These are phyloP conservation scores for Malacosoma neustria DNA, from an alignment of 2,888 invertebrate genomes.

Conservation along the genomic window DNA sequence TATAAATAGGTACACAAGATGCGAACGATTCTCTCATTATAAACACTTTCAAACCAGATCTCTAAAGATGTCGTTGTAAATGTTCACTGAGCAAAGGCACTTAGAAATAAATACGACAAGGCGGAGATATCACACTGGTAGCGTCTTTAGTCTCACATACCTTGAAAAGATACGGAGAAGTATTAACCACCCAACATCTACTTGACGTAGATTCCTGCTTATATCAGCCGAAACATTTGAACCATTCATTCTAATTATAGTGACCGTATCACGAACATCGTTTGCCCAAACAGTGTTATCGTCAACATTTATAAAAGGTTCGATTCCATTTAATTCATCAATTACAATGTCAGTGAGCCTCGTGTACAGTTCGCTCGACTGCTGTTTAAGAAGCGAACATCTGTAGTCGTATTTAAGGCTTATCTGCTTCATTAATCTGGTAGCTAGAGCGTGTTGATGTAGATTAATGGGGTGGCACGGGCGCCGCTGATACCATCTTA, in stretches of 20 bases:
- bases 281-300: slow-evolving; percentile 40
- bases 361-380: slow-evolving; percentile 33
- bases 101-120: slow-evolving; percentile 12
- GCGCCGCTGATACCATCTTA: slow-evolving; percentile 55
- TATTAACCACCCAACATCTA: slow-evolving; percentile 39
- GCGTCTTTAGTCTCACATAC: slow-evolving; percentile 8
- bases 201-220: slow-evolving; percentile 31
- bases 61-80: slow-evolving; percentile 40
- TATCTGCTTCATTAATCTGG: slow-evolving; percentile 70
- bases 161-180: slow-evolving; percentile 15
- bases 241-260: slow-evolving; percentile 64
- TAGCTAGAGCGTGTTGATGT: slow-evolving; percentile 67
- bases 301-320: slow-evolving; percentile 57
- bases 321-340: slow-evolving; percentile 59
- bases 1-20: slow-evolving; percentile 28
- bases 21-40: slow-evolving; percentile 28
- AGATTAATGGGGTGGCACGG: slow-evolving; percentile 67
- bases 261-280: slow-evolving; percentile 35
- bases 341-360: slow-evolving; percentile 30
- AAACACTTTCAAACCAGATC: slow-evolving; percentile 36
- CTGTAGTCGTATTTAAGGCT: slow-evolving; percentile 65
- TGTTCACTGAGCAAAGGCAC: slow-evolving; percentile 31
- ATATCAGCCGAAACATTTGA: slow-evolving; percentile 38
- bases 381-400: slow-evolving; percentile 47
- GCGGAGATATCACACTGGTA: slow-evolving; percentile 6